Base-by-base conservation (phyloP, 2,888 invertebrate species). In the Thereva nobilitata region DNA sequence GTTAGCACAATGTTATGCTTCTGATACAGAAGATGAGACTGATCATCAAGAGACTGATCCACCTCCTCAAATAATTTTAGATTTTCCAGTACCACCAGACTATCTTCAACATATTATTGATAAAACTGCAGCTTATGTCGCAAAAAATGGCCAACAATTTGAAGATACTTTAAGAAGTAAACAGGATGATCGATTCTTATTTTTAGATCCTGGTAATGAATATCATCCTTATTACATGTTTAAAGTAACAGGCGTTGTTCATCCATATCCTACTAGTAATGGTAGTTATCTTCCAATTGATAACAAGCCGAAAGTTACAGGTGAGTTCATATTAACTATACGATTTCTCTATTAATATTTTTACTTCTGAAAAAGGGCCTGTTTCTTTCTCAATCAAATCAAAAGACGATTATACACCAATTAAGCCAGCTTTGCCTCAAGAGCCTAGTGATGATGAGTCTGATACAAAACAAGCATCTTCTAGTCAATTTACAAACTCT, bases 91-190 rank as follows among this genome's bases (percentile, higher is more conserved):
- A 2, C 97, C 97, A 0, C 90, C 94, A 0, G 89, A 90, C 4
- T 94, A 94, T 73, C 83, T 92, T 1, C 89, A 91, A 76, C 85
- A 91, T 23, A 92, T 98, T 6, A 92, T 99, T 67, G 95, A 97
- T 80, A 96, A 97, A 81, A 96, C 98, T 89, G 97, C 98, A 0
- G 89, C 90, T 71, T 97, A 97, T 79, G 97, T 99, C 0, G 92
- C 94, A 1, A 93, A 95, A 73, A 97, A 97, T 81, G 99, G 98
- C 0, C 87, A 89, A 65, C 92, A 93, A 74, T 97, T 98, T 77
- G 97, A 98, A 74, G 88, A 90, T 42, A 91, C 93, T 37, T 90
- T 94, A 7, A 89, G 88, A 73, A 87, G 88, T 3, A 93, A 92
- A 76, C 89, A 89, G 63, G 96, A 97, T 78, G 87, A 90, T 0